phyloP scores from a whole-genome alignment of 2,888 invertebrate species.

The Heliconius erato region DNA sequence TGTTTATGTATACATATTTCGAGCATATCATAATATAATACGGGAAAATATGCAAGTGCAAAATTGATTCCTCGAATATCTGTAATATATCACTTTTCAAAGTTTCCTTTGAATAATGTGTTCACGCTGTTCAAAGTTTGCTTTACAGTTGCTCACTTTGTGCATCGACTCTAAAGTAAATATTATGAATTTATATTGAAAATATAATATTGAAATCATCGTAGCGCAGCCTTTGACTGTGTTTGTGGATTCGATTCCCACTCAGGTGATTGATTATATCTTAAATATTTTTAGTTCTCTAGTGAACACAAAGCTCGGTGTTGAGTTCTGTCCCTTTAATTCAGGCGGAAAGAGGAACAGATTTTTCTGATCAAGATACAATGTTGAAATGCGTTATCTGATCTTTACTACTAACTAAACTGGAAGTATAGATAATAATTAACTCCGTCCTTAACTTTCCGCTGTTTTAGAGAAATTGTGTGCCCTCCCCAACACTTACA shows the following conservation, averaged over 20 bases:
- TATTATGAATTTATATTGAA: not conserved
- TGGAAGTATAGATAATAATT: no score
- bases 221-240: not conserved
- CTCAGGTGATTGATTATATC: not conserved
- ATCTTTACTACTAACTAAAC: no score
- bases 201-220: not conserved
- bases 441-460: no score
- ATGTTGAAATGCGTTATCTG: no score
- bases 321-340: no score
- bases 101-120: constrained; percentile 52
- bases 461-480: no score
- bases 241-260: not conserved
- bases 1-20: constrained; percentile 19
- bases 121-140: constrained; percentile 48
- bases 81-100: constrained; percentile 52
- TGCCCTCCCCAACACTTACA: no score
- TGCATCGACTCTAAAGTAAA: constrained; percentile 9
- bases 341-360: no score
- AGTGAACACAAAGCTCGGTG: no score
- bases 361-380: no score
- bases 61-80: constrained; percentile 36
- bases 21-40: not conserved
- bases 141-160: constrained; percentile 46
- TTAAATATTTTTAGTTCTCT: not conserved
- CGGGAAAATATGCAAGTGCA: not conserved